These are phyloP conservation scores for Menidia menidia DNA, from an alignment of 2,797 vertebrate genomes.

Conservation along the genomic window DNA sequence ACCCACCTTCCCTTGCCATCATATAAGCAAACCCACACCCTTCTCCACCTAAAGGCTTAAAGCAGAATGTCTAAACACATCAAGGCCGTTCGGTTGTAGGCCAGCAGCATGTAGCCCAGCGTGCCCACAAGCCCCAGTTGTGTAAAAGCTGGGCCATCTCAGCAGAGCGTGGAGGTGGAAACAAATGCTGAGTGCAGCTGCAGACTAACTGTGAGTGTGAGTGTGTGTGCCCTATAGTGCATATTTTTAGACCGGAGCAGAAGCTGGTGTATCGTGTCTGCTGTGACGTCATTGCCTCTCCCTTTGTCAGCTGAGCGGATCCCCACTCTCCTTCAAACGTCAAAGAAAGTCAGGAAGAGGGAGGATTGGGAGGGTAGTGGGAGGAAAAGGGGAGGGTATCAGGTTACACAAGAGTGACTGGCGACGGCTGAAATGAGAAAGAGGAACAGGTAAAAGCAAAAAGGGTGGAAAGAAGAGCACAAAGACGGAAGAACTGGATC, in stretches of 20 bases:
- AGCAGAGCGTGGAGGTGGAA: slow-evolving; percentile 70
- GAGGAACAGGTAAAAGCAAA: not conserved
- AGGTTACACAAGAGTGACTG: slow-evolving; percentile 27
- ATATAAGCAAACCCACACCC: slow-evolving; percentile 8
- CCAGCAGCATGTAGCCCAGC: slow-evolving; percentile 48
- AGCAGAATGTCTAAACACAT: slow-evolving; percentile 28
- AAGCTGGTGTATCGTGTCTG: slow-evolving; percentile 81
- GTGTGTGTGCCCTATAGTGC: slow-evolving; percentile 73
- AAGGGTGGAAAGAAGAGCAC: not conserved
- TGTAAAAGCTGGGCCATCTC: slow-evolving; percentile 74
- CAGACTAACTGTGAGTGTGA: slow-evolving; percentile 72
- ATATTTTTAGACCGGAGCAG: slow-evolving; percentile 84
- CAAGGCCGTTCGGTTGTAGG: slow-evolving; percentile 33
- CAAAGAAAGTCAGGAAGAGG: slow-evolving; percentile 58
- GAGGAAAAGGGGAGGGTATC: slow-evolving; percentile 11
- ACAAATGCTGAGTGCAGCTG: slow-evolving; percentile 76
- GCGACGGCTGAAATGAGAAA: slow-evolving; percentile 10
- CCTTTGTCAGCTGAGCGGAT: slow-evolving; percentile 78
- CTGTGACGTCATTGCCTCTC: slow-evolving; percentile 73
- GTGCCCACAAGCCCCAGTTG: slow-evolving; percentile 61
- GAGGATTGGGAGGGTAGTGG: slow-evolving; percentile 22
- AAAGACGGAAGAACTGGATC: slow-evolving; percentile 15
- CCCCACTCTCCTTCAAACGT: slow-evolving; percentile 69
- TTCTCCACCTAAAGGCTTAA: slow-evolving; percentile 9
- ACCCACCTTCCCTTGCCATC: not conserved